Conservation (phyloP, 2,113 vertebrate genomes). For the Megaceryle maxima region DNA sequence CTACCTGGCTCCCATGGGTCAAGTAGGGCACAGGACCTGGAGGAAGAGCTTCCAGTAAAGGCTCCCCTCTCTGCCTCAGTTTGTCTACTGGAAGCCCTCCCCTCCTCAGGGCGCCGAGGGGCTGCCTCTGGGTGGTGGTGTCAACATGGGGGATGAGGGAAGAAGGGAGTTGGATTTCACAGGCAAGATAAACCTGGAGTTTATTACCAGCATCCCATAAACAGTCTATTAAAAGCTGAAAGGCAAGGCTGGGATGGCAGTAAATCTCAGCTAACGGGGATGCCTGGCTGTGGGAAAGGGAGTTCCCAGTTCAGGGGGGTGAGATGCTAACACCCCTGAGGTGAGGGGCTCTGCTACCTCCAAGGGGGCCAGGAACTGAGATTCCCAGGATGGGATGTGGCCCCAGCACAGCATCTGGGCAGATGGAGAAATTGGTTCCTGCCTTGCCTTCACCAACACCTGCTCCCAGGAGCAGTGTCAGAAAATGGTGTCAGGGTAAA, state of each 20-base stretch:
- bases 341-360: neutral
- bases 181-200: constrained; percentile 61
- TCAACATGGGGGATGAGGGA: neutral
- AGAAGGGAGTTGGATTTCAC: constrained; percentile 52
- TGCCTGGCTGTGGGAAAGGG: neutral
- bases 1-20: rapidly evolving
- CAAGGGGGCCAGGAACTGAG: neutral
- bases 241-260: neutral
- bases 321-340: neutral
- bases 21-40: rapidly evolving
- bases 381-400: neutral
- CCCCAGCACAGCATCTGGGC: rapidly evolving
- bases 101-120: rapidly evolving
- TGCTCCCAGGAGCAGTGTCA: neutral
- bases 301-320: neutral
- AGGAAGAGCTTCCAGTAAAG: neutral
- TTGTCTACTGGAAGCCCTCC: neutral
- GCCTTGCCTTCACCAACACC: neutral
- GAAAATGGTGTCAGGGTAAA: neutral
- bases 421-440: neutral
- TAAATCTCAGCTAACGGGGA: constrained; percentile 34
- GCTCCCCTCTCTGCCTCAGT: neutral
- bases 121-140: neutral
- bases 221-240: constrained; percentile 57
- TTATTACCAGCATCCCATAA: constrained; percentile 40